These are phyloP conservation scores for Lacerta viridis DNA, from an alignment of 2,797 vertebrate species.

Conservation along the genomic window DNA sequence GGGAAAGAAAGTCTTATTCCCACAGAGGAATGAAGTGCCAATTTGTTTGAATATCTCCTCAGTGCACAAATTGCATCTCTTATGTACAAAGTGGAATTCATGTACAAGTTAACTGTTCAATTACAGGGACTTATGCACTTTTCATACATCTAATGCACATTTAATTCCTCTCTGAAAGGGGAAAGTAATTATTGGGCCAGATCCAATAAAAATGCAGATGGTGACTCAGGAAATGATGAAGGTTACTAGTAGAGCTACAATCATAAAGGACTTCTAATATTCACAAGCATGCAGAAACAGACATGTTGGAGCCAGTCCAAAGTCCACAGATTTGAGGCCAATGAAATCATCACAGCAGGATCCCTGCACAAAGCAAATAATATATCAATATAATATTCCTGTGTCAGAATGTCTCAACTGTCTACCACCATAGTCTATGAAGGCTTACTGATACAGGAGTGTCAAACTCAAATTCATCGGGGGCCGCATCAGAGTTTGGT, in stretches of 20 bases:
- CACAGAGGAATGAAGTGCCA: slow-evolving; percentile 60
- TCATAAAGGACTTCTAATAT: slow-evolving; percentile 20
- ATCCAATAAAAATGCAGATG: slow-evolving; percentile 33
- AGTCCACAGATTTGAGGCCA: slow-evolving; percentile 14
- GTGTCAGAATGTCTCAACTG: not conserved
- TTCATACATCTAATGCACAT: not conserved
- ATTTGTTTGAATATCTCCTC: slow-evolving; percentile 63
- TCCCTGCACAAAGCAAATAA: slow-evolving; percentile 13
- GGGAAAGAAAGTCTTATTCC: slow-evolving; percentile 69
- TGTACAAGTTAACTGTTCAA: slow-evolving; percentile 48
- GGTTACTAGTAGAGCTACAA: slow-evolving; percentile 12
- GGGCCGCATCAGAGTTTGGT: too few species aligned
- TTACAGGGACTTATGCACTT: slow-evolving; percentile 42
- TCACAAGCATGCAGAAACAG: not conserved
- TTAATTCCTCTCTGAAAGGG: not conserved
- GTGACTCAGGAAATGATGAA: slow-evolving; percentile 29
- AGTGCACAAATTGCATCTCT: slow-evolving; percentile 8
- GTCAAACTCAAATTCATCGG: too few species aligned
- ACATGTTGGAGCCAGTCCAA: slow-evolving; percentile 15
- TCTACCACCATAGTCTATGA: not conserved
- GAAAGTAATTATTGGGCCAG: slow-evolving; percentile 5
- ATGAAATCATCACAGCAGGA: not conserved
- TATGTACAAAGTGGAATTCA: slow-evolving; percentile 49
- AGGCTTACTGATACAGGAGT: too few species aligned
- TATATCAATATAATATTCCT: slow-evolving; percentile 9